Base-by-base conservation (phyloP, 1,140 invertebrate genomes). In the Drosophila murphyi region DNA sequence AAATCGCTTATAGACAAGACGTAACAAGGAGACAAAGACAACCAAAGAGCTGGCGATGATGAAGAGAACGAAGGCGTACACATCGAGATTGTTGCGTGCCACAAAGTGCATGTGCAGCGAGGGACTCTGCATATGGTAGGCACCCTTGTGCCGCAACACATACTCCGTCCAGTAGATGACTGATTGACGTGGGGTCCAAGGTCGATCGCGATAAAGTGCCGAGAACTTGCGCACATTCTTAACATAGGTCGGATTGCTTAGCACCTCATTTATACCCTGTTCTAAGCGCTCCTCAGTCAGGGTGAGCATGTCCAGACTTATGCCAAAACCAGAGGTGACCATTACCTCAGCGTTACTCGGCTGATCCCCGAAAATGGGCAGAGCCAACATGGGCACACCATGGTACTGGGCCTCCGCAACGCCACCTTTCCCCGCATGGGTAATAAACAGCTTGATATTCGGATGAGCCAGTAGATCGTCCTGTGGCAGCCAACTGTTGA, bases 401-500 rank as follows among this genome's bases (percentile, higher is more conserved):
- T 93, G 78, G 77, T 92, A 92, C 57, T 93, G 78, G 35, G 92
- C 90, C 80, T 94, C 94, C n/a, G 90, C 92, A n/a, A 92, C 62
- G 43, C 94, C 92, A n/a, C 93, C 92, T 34, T 93, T 85, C 28
- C 94, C 94, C 61, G 93, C 94, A 54, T 94, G 94, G 3, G 93
- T 93, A 3, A 94, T 92, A 63, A 94, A 94, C 0, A 94, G 63
- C 71, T 92, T 91, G 5, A 90, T 56, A 28, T 93, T 92, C 4
- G 90, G 79, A 80, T 94, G 93, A 5, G 77, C 93, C 90, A 91
- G 79, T 62, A 94, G 90, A 67, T 94, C 93, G 47, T 91, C 91
- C 78, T 95, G 94, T 3, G 94, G 94, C 29, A 94, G 68, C 94
- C 94, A 95, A 72, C 94, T 93, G 8, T 80, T 71, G n/a, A 93